These are phyloP conservation scores for Cyrtonyx montezumae DNA, from an alignment of 2,113 vertebrate species.

Conservation along the genomic window DNA sequence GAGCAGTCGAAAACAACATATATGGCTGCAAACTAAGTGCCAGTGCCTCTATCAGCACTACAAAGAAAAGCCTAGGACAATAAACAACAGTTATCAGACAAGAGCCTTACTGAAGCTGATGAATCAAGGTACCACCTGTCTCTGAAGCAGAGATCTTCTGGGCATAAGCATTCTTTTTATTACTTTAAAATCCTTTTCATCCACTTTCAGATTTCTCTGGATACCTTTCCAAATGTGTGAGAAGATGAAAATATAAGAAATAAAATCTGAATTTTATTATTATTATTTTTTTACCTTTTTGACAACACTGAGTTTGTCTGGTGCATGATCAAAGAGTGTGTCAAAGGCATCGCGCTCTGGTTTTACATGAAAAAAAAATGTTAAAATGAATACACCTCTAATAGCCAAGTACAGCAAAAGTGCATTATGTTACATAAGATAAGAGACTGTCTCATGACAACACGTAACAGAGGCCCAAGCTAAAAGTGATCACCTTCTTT, in stretches of 20 bases:
- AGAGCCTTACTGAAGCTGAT: not conserved
- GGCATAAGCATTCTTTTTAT: not conserved
- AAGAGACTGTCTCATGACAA: not conserved
- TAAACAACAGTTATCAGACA: not conserved
- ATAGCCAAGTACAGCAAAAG: not conserved
- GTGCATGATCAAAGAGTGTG: conserved; percentile 87
- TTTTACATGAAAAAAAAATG: not conserved
- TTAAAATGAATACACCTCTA: not conserved
- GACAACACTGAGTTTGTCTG: conserved; percentile 88
- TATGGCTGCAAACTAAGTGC: not conserved
- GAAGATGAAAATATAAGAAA: not conserved
- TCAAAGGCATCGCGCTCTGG: conserved; percentile 89
- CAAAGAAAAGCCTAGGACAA: not conserved
- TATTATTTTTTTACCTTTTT: conserved; percentile 81
- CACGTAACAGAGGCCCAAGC: fast-evolving
- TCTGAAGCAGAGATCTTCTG: not conserved
- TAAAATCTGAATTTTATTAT: not conserved
- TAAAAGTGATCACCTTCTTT: not conserved
- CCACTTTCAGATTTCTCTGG: not conserved
- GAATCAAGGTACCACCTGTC: not conserved
- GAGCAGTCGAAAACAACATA: not conserved
- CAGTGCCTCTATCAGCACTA: not conserved
- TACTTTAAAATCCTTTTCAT: not conserved
- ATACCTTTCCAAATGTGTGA: not conserved
- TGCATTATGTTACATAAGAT: not conserved